Evolutionary conservation across 2,888 invertebrate genomes (phyloP).

Genomic region (Agrochola lychnidis): DNA sequence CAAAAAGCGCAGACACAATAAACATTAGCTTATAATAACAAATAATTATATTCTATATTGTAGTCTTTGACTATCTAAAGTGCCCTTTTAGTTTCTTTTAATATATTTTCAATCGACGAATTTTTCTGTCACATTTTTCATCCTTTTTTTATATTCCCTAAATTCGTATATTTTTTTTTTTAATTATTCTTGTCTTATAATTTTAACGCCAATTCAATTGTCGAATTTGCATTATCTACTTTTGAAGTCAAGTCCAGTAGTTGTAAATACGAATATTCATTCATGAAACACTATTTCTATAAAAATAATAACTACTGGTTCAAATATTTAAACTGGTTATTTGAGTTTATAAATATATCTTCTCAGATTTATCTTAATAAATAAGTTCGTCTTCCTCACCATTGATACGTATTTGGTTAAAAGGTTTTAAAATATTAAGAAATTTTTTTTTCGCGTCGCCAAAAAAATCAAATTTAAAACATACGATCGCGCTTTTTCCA

Average conservation of each 20-base stretch:
- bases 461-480: background rate
- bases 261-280: background rate
- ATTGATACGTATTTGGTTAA: conserved; percentile 18
- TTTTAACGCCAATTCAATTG: background rate
- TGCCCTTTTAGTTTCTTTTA: background rate
- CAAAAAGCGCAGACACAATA: conserved; percentile 61
- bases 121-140: background rate
- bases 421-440: background rate
- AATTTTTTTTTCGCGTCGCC: no score
- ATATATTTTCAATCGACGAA: background rate
- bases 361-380: conserved; percentile 1
- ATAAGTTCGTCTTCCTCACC: conserved; percentile 22
- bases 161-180: background rate
- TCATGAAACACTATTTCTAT: background rate
- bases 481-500: background rate
- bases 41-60: conserved; percentile 7
- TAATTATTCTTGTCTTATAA: rapidly evolving
- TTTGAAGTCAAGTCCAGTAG: background rate
- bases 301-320: conserved; percentile 16
- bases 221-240: background rate
- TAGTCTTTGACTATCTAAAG: conserved; percentile 32
- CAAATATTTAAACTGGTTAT: conserved; percentile 1
- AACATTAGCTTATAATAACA: conserved; percentile 34
- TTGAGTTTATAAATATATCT: conserved; percentile 18
- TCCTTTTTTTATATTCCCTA: background rate